Percentiles rank a stretch among this genome's conserved stretches.
Evolutionary conservation across 2,888 invertebrate species (phyloP).

Genomic region (Macropis europaea): DNA sequence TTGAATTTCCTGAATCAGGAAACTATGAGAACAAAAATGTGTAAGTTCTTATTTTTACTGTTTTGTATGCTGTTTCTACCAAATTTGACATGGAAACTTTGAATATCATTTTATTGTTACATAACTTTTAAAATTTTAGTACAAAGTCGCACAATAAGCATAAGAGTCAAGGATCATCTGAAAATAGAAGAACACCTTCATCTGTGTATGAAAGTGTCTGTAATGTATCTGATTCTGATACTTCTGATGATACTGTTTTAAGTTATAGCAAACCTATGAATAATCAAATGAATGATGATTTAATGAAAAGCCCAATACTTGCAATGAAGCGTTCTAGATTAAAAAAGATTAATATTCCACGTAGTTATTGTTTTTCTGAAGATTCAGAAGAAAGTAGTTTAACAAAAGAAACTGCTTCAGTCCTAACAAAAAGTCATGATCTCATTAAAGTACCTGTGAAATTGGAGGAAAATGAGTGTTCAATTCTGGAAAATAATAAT

Average conservation of each 20-base stretch:
- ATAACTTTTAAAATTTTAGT: slow-evolving; percentile 14
- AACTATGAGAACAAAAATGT: background rate
- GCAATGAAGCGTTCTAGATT: background rate
- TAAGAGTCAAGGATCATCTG: background rate
- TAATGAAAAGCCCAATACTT: slow-evolving; percentile 35
- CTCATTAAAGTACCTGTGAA: background rate
- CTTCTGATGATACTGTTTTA: background rate
- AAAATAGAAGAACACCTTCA: background rate
- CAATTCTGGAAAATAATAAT: background rate
- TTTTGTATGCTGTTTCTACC: background rate
- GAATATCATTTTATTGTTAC: background rate
- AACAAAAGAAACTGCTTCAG: background rate
- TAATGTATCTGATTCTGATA: background rate
- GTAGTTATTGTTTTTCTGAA: background rate
- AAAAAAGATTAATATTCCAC: background rate
- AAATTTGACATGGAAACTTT: background rate
- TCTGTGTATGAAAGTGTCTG: background rate
- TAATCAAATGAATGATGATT: background rate
- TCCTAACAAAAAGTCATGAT: background rate
- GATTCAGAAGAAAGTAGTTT: background rate
- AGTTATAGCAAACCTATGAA: background rate
- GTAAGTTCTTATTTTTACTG: slow-evolving; percentile 25
- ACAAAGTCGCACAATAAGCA: background rate
- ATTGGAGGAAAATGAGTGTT: background rate
- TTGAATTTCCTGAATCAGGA: background rate